These are phyloP conservation scores for Andrena cerasifolii DNA, from an alignment of 1,140 invertebrate genomes.

Conservation along the genomic window DNA sequence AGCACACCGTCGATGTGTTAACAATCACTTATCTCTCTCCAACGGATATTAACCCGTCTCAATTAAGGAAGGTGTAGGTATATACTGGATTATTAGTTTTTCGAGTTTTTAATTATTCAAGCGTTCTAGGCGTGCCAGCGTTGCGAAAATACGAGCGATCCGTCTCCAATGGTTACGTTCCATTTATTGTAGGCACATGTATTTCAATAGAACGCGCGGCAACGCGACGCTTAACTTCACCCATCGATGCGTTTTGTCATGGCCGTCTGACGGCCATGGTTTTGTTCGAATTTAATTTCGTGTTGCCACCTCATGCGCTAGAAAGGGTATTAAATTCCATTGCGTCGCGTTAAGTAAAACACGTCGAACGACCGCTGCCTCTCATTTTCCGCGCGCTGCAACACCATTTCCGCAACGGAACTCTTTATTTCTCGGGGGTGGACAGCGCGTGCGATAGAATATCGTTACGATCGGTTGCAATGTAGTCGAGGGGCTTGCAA, in stretches of 20 bases:
- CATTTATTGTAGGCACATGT: slow-evolving; percentile 52
- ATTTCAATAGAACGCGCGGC: slow-evolving; percentile 41
- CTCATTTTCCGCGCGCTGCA: slow-evolving; percentile 42
- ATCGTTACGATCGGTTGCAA: slow-evolving; percentile 31
- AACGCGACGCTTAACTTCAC: slow-evolving; percentile 45
- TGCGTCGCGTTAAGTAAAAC: slow-evolving; percentile 47
- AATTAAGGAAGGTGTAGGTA: no score
- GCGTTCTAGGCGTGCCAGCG: background rate
- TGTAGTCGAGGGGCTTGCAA: background rate
- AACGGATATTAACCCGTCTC: no score
- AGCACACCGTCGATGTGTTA: slow-evolving; percentile 19
- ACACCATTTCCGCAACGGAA: slow-evolving; percentile 33
- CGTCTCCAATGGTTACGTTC: slow-evolving; percentile 41
- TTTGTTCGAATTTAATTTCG: slow-evolving; percentile 55
- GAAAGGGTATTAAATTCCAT: slow-evolving; percentile 55
- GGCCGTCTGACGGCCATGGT: no score
- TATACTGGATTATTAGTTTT: background rate
- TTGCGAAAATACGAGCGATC: slow-evolving; percentile 16
- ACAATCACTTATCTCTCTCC: slow-evolving; percentile 32
- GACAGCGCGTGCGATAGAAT: slow-evolving; percentile 22
- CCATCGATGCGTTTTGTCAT: slow-evolving; percentile 25
- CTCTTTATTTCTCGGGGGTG: slow-evolving; percentile 18
- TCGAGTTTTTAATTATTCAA: background rate
- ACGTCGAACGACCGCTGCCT: slow-evolving; percentile 31
- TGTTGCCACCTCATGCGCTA: slow-evolving; percentile 48